Conservation (phyloP, 64 coral and sea anemone genomes). For the Pocillopora verrucosa region DNA sequence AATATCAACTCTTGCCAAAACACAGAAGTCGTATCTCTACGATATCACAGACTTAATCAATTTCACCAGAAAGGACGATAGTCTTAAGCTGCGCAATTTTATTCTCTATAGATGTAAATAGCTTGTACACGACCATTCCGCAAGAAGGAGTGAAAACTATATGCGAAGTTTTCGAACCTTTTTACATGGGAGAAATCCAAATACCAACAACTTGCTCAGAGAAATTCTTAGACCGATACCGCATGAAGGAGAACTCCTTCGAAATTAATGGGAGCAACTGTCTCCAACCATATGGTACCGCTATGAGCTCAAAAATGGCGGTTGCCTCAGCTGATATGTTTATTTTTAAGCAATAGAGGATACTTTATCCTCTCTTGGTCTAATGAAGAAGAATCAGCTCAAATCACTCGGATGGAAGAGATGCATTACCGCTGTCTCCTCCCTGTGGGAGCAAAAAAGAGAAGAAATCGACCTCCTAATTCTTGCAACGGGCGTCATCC, state of each 20-base stretch:
- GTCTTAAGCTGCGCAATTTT: neutral
- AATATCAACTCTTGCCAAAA: neutral
- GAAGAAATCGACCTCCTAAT: neutral
- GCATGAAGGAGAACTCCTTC: constrained; percentile 13
- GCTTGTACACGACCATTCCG: neutral
- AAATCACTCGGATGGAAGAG: constrained; percentile 20
- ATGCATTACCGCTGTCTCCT: neutral
- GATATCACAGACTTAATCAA: neutral
- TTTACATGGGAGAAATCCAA: neutral
- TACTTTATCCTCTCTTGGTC: neutral
- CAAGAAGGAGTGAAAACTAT: neutral
- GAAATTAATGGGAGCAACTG: constrained; percentile 26
- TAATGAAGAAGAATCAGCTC: neutral
- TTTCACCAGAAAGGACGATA: neutral
- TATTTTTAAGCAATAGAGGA: neutral
- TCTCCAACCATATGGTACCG: neutral
- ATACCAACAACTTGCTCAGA: constrained; percentile 4
- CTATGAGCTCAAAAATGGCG: constrained; percentile 29
- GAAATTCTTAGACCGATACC: constrained; percentile 14
- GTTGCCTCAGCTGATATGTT: constrained; percentile 10
- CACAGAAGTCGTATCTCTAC: neutral
- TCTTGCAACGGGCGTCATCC: neutral
- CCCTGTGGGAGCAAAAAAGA: neutral
- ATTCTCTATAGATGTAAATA: neutral
- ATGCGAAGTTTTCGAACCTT: neutral